Percentiles rank a stretch among this genome's conserved stretches.
These are phyloP conservation scores for Rhagium mordax DNA, from an alignment of 2,888 invertebrate genomes.

Conservation along the genomic window DNA sequence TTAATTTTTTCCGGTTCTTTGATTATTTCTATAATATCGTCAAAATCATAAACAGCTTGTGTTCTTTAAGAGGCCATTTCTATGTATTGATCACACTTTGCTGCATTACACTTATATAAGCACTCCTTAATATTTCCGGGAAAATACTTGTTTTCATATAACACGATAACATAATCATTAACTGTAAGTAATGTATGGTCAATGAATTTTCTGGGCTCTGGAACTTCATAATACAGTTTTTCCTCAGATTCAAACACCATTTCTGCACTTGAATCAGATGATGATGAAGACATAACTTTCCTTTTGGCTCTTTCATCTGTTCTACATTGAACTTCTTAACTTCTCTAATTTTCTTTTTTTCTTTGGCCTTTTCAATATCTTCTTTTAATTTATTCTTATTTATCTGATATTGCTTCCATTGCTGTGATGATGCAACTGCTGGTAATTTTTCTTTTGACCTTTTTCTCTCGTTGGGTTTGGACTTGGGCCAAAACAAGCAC, in stretches of 20 bases:
- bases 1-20: too few relatives aligned
- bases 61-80: too few relatives aligned
- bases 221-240: constrained; percentile 13
- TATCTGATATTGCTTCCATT: constrained; percentile 13
- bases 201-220: too few relatives aligned
- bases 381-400: constrained; percentile 22
- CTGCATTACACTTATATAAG: too few relatives aligned
- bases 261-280: constrained; percentile 26
- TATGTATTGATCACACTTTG: too few relatives aligned
- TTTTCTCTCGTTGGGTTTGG: not conserved
- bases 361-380: constrained; percentile 22
- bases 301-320: constrained; percentile 18
- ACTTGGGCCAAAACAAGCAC: not conserved
- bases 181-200: not conserved
- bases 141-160: not conserved
- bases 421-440: not conserved
- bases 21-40: too few relatives aligned
- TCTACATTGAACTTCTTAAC: constrained; percentile 14
- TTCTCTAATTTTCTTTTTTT: constrained; percentile 19
- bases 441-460: not conserved
- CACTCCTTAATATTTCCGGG: too few relatives aligned
- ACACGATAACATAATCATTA: not conserved
- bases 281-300: constrained; percentile 26
- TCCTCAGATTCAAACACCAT: constrained; percentile 28
- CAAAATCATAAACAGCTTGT: too few relatives aligned